These are phyloP conservation scores for Danionella dracula DNA, from an alignment of 2,797 vertebrate genomes.

Conservation along the genomic window DNA sequence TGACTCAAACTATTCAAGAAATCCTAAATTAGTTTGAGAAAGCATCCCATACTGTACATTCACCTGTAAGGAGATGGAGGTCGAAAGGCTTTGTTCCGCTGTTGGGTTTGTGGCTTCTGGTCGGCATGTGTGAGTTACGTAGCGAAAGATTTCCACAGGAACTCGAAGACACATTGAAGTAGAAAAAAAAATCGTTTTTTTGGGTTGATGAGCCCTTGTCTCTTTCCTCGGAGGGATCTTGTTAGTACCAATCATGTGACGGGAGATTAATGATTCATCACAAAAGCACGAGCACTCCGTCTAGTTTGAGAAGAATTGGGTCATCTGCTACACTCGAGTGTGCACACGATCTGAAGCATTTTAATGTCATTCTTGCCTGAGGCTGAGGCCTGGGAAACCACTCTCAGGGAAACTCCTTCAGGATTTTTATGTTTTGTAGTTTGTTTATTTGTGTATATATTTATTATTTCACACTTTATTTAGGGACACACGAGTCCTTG, in stretches of 20 bases:
- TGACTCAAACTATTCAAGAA: too few relatives aligned
- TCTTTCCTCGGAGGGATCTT: not conserved
- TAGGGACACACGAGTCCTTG: not conserved
- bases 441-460: not conserved
- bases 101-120: too few relatives aligned
- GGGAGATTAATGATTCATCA: conserved; percentile 70
- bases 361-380: conserved; percentile 5
- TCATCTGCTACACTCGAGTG: conserved; percentile 61
- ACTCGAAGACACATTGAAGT: too few relatives aligned
- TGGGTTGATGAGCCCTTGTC: not conserved
- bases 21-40: too few relatives aligned
- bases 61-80: too few relatives aligned
- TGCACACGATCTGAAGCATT: conserved; percentile 50
- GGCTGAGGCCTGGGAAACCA: not conserved
- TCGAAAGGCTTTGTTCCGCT: too few relatives aligned
- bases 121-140: too few relatives aligned
- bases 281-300: conserved; percentile 61
- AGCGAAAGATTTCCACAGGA: too few relatives aligned
- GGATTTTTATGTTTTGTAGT: not conserved
- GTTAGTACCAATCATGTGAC: conserved; percentile 58
- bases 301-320: conserved; percentile 63
- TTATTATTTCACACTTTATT: conserved; percentile 10
- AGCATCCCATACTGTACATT: too few relatives aligned
- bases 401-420: not conserved
- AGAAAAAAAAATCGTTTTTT: too few relatives aligned